Evolutionary conservation across 2,113 vertebrate genomes (phyloP).

Genomic region (Okapia johnstoni): DNA sequence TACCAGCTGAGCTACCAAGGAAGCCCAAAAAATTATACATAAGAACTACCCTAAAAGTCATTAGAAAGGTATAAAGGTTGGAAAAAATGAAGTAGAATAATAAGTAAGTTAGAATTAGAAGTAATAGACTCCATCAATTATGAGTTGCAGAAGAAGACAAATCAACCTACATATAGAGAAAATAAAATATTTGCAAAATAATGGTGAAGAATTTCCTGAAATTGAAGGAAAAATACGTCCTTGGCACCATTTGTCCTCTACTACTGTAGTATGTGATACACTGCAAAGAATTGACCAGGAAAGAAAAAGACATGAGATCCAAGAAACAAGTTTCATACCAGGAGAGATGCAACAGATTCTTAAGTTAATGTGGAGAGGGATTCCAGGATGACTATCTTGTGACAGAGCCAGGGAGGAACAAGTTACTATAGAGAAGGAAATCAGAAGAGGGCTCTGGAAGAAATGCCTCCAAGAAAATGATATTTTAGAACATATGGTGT

Average conservation of each 20-base stretch:
- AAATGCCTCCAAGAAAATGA: not conserved
- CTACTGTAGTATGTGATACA: not conserved
- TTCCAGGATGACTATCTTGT: not conserved
- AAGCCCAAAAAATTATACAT: not conserved
- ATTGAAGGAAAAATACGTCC: not conserved
- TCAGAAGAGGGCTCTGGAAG: not conserved
- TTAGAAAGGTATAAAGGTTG: not conserved
- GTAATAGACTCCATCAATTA: not conserved
- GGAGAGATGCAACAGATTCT: not conserved
- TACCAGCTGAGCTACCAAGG: not conserved
- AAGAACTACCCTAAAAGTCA: not conserved
- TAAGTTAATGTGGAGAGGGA: not conserved
- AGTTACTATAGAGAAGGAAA: not conserved
- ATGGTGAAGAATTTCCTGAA: not conserved
- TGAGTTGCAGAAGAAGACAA: not conserved
- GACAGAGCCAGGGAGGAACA: not conserved
- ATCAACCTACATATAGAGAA: not conserved
- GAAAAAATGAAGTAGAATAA: not conserved
- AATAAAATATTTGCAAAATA: not conserved
- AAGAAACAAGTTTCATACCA: not conserved
- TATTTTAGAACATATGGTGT: not conserved
- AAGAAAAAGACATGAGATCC: not conserved
- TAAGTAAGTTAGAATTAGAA: not conserved
- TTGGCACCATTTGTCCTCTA: not conserved
- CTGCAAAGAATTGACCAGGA: not conserved